A percentile compares a stretch with the other conserved stretches of the same genome.
These are phyloP conservation scores for Syndactyla subalaris DNA, from an alignment of 2,797 vertebrate species.

Conservation along the genomic window DNA sequence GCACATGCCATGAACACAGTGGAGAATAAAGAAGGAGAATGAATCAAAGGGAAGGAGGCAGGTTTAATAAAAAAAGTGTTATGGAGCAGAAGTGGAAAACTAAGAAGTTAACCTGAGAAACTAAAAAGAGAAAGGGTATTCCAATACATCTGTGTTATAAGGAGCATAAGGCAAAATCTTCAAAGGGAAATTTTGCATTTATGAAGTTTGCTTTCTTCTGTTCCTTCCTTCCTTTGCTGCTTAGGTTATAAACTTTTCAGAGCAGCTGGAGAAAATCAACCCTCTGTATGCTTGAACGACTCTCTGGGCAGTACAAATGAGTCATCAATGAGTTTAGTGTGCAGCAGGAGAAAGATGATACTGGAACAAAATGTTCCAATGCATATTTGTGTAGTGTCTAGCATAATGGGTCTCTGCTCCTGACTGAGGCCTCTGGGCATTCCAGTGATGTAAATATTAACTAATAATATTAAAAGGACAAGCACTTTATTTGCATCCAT, in stretches of 20 bases:
- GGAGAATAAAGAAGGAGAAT: not conserved
- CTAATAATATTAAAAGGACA: constrained; percentile 50
- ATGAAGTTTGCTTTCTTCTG: not conserved
- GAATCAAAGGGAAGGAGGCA: not conserved
- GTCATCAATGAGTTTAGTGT: constrained; percentile 43
- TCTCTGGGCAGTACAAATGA: constrained; percentile 51
- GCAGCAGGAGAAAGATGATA: constrained; percentile 20
- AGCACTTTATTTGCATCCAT: constrained; percentile 55
- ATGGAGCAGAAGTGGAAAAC: not conserved
- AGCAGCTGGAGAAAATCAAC: constrained; percentile 45
- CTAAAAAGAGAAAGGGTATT: not conserved
- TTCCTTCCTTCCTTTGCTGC: not conserved
- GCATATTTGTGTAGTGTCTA: constrained; percentile 11
- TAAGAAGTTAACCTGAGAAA: not conserved
- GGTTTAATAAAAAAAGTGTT: not conserved
- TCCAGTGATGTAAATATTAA: constrained; percentile 63
- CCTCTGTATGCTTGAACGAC: not conserved
- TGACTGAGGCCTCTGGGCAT: constrained; percentile 10
- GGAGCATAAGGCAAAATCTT: not conserved
- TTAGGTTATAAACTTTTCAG: not conserved
- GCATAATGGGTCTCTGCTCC: constrained; percentile 19
- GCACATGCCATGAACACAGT: accelerated
- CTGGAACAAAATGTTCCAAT: not conserved
- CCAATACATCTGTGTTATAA: not conserved
- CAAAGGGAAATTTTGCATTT: not conserved